Percentiles rank a stretch among this genome's conserved stretches.
Conservation (phyloP, 2,113 vertebrate genomes). For the Otolemur garnettii region DNA sequence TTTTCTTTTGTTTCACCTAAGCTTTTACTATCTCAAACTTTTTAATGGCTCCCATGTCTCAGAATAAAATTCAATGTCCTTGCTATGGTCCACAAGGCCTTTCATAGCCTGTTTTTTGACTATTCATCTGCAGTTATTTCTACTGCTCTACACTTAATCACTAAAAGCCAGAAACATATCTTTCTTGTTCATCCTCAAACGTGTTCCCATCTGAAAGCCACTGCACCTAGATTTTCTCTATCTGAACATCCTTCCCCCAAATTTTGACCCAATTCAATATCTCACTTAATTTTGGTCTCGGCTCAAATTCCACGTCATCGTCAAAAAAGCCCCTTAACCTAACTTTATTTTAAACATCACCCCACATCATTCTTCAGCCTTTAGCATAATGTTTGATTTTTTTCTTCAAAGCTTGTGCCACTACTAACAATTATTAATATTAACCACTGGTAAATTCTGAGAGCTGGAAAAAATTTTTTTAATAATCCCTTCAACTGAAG, state of each 20-base stretch:
- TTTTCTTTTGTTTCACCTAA: background rate
- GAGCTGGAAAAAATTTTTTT: constrained; percentile 30
- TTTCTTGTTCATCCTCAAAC: background rate
- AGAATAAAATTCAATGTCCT: background rate
- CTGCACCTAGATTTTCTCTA: background rate
- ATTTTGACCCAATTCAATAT: background rate
- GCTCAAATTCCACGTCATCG: background rate
- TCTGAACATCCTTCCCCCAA: background rate
- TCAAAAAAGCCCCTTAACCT: background rate
- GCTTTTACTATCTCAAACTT: background rate
- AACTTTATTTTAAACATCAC: background rate
- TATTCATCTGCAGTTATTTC: background rate
- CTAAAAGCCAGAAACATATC: background rate
- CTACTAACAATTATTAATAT: background rate
- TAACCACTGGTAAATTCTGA: background rate
- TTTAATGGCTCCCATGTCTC: background rate
- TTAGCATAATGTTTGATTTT: background rate
- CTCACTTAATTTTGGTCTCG: background rate
- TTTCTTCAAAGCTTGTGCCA: background rate
- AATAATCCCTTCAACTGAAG: background rate
- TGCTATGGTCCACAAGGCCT: background rate
- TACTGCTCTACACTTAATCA: background rate
- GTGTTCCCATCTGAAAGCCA: background rate
- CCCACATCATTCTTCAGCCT: background rate
- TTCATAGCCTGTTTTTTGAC: background rate